A percentile compares a stretch with the other conserved stretches of the same genome.
phyloP scores from a whole-genome alignment of 2,888 invertebrate species.

The Helicoverpa assulta region DNA sequence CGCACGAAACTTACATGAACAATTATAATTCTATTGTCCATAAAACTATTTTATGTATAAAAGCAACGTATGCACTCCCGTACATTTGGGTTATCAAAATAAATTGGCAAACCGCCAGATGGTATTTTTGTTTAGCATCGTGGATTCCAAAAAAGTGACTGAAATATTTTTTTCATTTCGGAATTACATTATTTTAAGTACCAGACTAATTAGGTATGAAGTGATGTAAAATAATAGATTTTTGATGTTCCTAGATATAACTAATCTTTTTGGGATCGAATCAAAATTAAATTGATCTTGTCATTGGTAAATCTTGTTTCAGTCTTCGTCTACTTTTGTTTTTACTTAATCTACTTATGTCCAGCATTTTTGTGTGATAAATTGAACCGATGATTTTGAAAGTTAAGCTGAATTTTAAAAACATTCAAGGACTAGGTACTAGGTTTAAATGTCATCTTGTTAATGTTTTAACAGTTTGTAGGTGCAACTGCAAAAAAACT shows the following conservation, averaged over 20 bases:
- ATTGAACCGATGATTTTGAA: too few relatives aligned
- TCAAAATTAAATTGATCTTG: too few relatives aligned
- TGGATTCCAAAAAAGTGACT: constrained; percentile 25
- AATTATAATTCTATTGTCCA: constrained; percentile 16
- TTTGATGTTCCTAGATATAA: neutral
- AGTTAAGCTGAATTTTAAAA: too few relatives aligned
- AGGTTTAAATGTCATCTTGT: neutral
- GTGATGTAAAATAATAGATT: neutral
- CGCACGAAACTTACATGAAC: constrained; percentile 3
- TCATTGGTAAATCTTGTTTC: too few relatives aligned
- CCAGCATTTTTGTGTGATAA: too few relatives aligned
- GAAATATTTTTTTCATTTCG: constrained; percentile 30
- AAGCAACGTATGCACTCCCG: constrained; percentile 31
- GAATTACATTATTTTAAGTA: constrained; percentile 6
- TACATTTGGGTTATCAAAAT: constrained; percentile 52
- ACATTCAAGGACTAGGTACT: too few relatives aligned
- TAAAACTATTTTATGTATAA: constrained; percentile 16
- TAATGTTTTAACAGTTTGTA: neutral
- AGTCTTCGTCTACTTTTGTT: too few relatives aligned
- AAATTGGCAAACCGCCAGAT: constrained; percentile 48
- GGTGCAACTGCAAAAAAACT: constrained; percentile 12
- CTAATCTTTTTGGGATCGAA: too few relatives aligned
- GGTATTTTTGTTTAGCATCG: constrained; percentile 42
- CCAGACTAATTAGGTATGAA: constrained; percentile 17
- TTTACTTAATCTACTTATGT: too few relatives aligned